Base-by-base conservation (phyloP, 1,140 invertebrate genomes). In the Megalonaias nervosa region DNA sequence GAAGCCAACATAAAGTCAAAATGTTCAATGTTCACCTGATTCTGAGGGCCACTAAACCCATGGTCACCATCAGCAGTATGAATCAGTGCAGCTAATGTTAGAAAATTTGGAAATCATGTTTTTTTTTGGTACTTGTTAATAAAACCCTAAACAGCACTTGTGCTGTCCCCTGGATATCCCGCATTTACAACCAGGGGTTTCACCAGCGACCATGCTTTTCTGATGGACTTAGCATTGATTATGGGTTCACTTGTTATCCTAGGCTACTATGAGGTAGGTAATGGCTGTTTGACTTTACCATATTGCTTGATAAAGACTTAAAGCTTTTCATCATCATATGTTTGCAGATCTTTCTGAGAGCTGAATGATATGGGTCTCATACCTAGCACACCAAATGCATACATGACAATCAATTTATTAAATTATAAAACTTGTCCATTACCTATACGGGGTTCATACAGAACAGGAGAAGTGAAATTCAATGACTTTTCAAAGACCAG, bases 381-480 rank as follows among this genome's bases (percentile, higher is more conserved):
- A 58, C 19, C 65, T 38, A 75, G 26, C 11, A 75, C 38, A 60
- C 21, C 56, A 68, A 75, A 60, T 13, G 73, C 73, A 75, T 75
- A 75, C 23, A 75, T 75, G n/a, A 68, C 56, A 31, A 26, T 26
- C 26, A 26, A 26, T 26, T 26, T 26, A 26, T 26, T 26, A 26
- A 26, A 26, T 26, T 26, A 26, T 26, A 26, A 26, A 26, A 26
- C 26, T 26, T 26, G 26, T 26, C 26, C 26, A 26, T 26, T 26
- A 26, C 26, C 26, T 26, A 26, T 26, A 26, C 26, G 26, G 26
- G 1, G 26, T 26, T 26, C 2, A 26, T 26, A 26, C 26, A 26
- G 26, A 26, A 1, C 26, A 26, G 26, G 26, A 26, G 2, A 26
- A 2, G 1, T 26, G 1, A 26, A 26, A 26, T 26, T 26, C 26